Percentiles rank a stretch among this genome's conserved stretches.
Conservation (phyloP, 2,113 vertebrate genomes). For the Bubo blakistoni region DNA sequence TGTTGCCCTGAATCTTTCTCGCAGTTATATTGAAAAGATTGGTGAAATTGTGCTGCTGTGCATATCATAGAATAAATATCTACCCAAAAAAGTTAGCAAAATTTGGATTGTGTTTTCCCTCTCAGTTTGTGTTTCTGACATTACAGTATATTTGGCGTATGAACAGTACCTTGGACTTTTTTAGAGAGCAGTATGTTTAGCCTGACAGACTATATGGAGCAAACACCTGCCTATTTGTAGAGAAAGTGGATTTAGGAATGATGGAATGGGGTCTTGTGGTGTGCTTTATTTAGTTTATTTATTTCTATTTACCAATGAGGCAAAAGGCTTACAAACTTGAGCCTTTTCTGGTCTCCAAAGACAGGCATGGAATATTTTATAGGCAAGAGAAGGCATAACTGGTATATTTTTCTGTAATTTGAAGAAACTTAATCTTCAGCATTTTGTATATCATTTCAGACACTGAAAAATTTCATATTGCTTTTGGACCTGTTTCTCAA, state of each 20-base stretch:
- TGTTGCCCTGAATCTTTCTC: background rate
- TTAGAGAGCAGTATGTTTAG: slow-evolving; percentile 17
- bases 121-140: background rate
- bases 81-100: background rate
- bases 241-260: slow-evolving; percentile 25
- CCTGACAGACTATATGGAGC: background rate
- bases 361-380: background rate
- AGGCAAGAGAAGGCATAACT: background rate
- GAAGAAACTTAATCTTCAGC: background rate
- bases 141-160: background rate
- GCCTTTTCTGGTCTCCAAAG: slow-evolving; percentile 8
- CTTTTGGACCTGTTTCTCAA: slow-evolving; percentile 21
- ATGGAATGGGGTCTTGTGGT: background rate
- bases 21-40: background rate
- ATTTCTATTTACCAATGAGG: slow-evolving; percentile 43
- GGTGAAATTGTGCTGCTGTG: background rate
- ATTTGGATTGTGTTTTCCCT: background rate
- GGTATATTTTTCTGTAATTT: background rate
- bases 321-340: slow-evolving; percentile 11
- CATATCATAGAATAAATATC: background rate
- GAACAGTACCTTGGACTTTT: background rate
- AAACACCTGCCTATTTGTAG: slow-evolving; percentile 16
- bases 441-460: slow-evolving; percentile 24
- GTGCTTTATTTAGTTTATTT: slow-evolving; percentile 36
- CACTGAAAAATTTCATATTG: background rate